Conservation (phyloP, 2,797 vertebrate species). For the Manis pentadactyla region DNA sequence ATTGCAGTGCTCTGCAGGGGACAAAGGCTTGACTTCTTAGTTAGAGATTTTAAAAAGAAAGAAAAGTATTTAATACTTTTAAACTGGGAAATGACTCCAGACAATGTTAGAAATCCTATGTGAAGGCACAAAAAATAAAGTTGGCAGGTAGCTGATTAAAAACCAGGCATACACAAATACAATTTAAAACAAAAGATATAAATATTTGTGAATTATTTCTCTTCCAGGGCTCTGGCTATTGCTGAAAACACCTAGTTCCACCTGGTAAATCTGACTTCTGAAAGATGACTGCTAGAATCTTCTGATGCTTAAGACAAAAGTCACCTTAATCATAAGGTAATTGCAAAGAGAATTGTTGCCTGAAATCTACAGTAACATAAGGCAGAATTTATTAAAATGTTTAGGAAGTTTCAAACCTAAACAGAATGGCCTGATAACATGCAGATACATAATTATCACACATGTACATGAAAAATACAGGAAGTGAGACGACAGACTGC, state of each 20-base stretch:
- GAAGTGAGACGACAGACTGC: too few relatives aligned
- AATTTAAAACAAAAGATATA: constrained; percentile 18
- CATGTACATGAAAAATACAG: neutral
- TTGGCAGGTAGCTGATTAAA: neutral
- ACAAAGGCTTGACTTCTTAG: neutral
- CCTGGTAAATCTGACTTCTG: neutral
- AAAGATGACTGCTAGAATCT: neutral
- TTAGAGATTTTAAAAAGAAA: neutral
- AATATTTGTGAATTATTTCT: constrained; percentile 19
- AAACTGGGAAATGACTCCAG: constrained; percentile 7
- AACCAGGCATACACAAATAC: neutral
- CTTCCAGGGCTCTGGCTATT: constrained; percentile 2
- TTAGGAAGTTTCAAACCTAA: constrained; percentile 29
- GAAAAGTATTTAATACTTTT: constrained; percentile 25
- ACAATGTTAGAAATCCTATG: neutral
- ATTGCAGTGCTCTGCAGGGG: neutral
- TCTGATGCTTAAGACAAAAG: neutral
- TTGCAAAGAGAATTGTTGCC: neutral
- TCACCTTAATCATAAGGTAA: neutral
- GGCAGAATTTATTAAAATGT: constrained; percentile 57
- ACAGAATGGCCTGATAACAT: neutral
- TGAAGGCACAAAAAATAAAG: constrained; percentile 70
- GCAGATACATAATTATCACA: neutral
- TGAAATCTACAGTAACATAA: constrained; percentile 58
- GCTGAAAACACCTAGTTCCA: constrained; percentile 1